Percentiles rank a stretch among this genome's conserved stretches.
Evolutionary conservation across 2,113 vertebrate genomes (phyloP).

Genomic region (Sciurus niger): DNA sequence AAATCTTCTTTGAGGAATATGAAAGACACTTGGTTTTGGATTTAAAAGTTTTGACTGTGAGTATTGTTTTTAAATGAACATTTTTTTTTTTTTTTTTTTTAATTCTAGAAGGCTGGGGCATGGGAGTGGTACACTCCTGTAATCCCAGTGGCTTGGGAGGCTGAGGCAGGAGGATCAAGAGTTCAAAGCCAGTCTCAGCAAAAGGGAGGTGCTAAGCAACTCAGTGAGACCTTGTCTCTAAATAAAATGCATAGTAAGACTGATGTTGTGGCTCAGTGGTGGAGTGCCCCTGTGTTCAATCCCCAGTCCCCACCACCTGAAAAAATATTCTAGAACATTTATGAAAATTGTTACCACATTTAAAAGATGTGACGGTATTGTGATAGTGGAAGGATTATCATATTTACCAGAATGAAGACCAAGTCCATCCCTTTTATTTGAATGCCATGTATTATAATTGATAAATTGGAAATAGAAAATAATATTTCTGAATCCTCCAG

Average conservation of each 20-base stretch:
- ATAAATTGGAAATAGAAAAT: constrained; percentile 28
- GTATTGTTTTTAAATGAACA: neutral
- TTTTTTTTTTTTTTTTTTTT: neutral
- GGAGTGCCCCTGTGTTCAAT: too few species aligned
- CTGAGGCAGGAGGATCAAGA: too few species aligned
- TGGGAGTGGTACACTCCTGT: too few species aligned
- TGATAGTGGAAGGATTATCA: neutral
- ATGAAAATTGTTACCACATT: neutral
- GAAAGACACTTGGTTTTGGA: neutral
- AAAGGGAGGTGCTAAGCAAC: too few species aligned
- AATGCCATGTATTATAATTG: neutral
- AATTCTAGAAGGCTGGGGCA: too few species aligned
- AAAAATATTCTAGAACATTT: constrained; percentile 7
- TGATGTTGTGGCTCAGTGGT: too few species aligned
- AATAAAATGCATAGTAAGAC: too few species aligned
- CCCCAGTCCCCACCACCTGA: too few species aligned
- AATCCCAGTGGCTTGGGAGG: too few species aligned
- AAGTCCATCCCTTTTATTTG: constrained; percentile 1
- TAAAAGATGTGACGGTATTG: neutral
- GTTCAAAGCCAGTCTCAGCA: too few species aligned
- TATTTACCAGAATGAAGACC: neutral
- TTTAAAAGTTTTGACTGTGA: neutral
- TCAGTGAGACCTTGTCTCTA: too few species aligned
- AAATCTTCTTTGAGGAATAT: constrained; percentile 55
- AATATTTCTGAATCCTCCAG: neutral